phyloP scores from a whole-genome alignment of 2,888 invertebrate genomes.

The Auanema sp. region DNA sequence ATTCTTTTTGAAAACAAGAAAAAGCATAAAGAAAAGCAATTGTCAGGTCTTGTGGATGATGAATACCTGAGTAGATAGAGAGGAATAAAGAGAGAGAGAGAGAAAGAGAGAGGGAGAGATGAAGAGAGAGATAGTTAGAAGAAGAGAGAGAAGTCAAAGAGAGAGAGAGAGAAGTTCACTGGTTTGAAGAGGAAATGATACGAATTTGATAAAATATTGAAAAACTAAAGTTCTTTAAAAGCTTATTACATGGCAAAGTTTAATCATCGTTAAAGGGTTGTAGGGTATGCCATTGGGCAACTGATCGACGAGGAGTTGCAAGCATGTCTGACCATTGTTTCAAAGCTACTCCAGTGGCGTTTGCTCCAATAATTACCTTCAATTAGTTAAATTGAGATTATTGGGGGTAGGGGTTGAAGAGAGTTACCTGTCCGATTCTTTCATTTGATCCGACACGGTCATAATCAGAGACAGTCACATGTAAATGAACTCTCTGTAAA shows the following conservation, averaged over 20 bases:
- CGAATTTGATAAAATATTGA: too few species aligned
- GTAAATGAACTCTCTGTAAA: conserved; percentile 92
- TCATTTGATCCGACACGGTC: conserved; percentile 99
- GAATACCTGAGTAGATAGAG: too few species aligned
- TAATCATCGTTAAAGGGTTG: conserved; percentile 84
- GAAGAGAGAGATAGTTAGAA: too few species aligned
- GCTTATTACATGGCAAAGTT: background rate
- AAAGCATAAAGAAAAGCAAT: too few species aligned
- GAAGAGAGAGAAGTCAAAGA: too few species aligned
- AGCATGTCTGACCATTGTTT: conserved; percentile 98
- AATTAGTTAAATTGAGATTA: conserved; percentile 1
- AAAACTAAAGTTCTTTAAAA: too few species aligned
- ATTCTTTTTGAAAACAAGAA: too few species aligned
- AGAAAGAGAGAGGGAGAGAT: too few species aligned
- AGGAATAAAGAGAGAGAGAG: too few species aligned
- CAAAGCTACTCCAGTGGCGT: conserved; percentile 75
- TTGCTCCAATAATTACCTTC: conserved; percentile 87
- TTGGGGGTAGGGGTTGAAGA: background rate
- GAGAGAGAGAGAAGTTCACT: too few species aligned
- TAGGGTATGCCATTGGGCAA: conserved; percentile 99
- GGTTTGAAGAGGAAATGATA: too few species aligned
- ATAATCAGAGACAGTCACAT: conserved; percentile 98
- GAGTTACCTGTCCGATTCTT: conserved; percentile 82
- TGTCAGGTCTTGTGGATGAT: too few species aligned
- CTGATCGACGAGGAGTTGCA: conserved; percentile 95